Evolutionary conservation across 2,888 invertebrate genomes (phyloP).

Genomic region (Deilephila porcellus): DNA sequence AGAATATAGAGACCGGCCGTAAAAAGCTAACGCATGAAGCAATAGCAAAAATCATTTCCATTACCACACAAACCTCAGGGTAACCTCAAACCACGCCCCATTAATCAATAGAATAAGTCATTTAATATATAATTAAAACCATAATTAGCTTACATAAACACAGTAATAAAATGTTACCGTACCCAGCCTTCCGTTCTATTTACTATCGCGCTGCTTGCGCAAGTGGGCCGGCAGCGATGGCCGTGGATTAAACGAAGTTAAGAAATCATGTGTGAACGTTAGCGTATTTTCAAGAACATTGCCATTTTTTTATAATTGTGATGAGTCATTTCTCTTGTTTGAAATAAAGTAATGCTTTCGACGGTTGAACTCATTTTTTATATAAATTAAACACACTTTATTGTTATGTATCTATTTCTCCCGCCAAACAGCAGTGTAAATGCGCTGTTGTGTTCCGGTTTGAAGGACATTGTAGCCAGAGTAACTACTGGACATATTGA

Average conservation of each 20-base stretch:
- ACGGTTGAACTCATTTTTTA: neutral
- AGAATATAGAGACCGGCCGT: too few species aligned
- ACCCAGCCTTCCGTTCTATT: constrained; percentile 51
- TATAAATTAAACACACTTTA: too few species aligned
- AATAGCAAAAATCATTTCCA: neutral
- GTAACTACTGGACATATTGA: too few species aligned
- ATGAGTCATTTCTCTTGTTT: constrained; percentile 24
- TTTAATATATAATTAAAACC: constrained; percentile 35
- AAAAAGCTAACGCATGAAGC: neutral
- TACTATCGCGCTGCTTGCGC: constrained; percentile 44
- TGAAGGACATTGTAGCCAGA: too few species aligned
- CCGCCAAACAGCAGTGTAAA: too few species aligned
- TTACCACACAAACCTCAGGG: neutral
- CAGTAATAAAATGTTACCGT: constrained; percentile 43
- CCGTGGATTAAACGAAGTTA: constrained; percentile 28
- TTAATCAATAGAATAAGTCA: constrained; percentile 14
- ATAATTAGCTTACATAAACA: constrained; percentile 47
- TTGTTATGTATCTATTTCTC: too few species aligned
- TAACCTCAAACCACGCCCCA: neutral
- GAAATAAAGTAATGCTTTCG: neutral
- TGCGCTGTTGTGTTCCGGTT: too few species aligned
- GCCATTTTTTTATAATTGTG: constrained; percentile 33
- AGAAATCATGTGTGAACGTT: constrained; percentile 28
- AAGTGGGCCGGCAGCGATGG: constrained; percentile 36
- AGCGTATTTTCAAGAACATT: constrained; percentile 39